Evolutionary conservation across 2,888 invertebrate species (phyloP), one percentile per base, ranked within the genome.

Genomic region (Rotaria sp.): DNA sequence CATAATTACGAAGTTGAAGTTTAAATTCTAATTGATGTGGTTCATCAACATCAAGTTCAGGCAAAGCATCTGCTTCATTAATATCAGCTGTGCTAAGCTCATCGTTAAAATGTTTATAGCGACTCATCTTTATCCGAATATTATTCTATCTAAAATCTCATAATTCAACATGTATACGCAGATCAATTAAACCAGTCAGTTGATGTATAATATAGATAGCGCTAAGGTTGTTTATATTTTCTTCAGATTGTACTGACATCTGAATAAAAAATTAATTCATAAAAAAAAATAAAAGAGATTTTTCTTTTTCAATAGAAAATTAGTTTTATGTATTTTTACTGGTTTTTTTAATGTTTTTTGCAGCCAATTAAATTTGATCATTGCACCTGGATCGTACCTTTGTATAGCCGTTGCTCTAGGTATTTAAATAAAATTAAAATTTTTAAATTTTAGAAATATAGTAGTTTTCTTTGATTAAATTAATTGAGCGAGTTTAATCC

Each of bases 21-120:
- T 80, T 80, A 45, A 80, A 80, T 45, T 80, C 80, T n/a, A 80
- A 80, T 45, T 41, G 45, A 80, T 80, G 41, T 26, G 80, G 80
- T 45, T 80, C 80, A 80, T 80, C 80, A 45, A 45, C 45, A n/a
- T 80, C 80, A n/a, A 80, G 45, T 45, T 80, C 80, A 13, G 80
- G 80, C 15, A 80, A 45, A 21, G 45, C 45, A 35, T 35, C 67
- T 15, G 45, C n/a, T 80, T 80, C 45, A 80, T 26, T 41, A 1
- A 45, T 13, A 80, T 80, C 80, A 2, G 80, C 80, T 80, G 45
- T 13, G 15, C 11, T 15, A n/a, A 45, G 11, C 15, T 80, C 80
- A 1, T 80, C 80, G n/a, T 45, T 45, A 21, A 80, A 80, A 41
- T 45, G 80, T n/a, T 80, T 80, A 45, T 80, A 80, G 10, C 80